phyloP scores from a whole-genome alignment of 2,113 vertebrate genomes.

The Vidua macroura region DNA sequence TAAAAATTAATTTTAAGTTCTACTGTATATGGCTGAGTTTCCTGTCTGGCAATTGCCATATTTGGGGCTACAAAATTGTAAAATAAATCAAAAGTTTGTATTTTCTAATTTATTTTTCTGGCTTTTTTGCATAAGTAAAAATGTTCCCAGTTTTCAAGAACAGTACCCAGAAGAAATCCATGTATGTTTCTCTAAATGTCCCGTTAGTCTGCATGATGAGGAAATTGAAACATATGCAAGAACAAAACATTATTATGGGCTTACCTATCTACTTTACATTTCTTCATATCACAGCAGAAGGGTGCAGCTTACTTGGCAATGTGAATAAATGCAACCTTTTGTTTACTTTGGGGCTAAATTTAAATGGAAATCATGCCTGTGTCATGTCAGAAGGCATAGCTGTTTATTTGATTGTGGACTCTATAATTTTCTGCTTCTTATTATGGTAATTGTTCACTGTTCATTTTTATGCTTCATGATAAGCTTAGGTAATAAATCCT shows the following conservation, averaged over 20 bases:
- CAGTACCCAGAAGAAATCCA: background rate
- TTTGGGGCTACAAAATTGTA: background rate
- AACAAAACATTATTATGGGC: background rate
- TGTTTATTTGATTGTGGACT: constrained; percentile 2
- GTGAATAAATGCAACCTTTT: background rate
- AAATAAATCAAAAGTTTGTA: background rate
- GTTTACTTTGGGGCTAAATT: background rate
- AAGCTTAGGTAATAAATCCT: background rate
- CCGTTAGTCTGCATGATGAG: background rate
- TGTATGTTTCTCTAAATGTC: background rate
- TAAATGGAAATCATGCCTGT: background rate
- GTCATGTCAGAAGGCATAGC: background rate
- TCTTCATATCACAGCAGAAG: background rate
- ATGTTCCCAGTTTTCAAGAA: background rate
- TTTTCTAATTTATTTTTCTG: background rate
- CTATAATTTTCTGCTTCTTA: background rate
- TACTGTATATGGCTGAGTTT: background rate
- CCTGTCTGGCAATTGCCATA: background rate
- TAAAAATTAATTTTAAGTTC: background rate
- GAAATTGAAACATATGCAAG: background rate
- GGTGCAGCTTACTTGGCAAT: background rate
- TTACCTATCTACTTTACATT: background rate
- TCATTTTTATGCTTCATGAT: background rate
- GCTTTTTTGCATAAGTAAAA: background rate
- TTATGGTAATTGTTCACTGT: background rate